Conservation (phyloP, 2,797 vertebrate genomes). For the Emydoidea blandingii region DNA sequence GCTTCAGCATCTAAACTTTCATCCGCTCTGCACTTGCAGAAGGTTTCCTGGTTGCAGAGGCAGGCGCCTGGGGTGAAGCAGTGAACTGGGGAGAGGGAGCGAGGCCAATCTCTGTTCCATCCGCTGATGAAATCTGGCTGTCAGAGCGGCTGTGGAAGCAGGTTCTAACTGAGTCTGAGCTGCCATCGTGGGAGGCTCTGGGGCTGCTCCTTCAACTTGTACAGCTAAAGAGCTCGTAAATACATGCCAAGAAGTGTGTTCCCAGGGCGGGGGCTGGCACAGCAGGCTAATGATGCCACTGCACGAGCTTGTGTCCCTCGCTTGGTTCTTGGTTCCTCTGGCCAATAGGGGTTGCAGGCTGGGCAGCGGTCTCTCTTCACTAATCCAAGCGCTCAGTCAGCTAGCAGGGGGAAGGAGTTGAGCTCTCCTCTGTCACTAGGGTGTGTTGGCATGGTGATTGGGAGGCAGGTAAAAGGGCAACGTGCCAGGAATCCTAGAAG, state of each 20-base stretch:
- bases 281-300: not conserved
- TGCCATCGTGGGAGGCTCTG: not conserved
- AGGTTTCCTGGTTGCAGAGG: accelerated
- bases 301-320: not conserved
- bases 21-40: not conserved
- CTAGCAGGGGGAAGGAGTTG: accelerated
- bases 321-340: not conserved
- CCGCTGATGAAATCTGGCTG: not conserved
- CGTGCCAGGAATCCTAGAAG: not conserved
- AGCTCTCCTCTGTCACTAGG: not conserved
- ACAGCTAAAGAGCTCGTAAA: not conserved
- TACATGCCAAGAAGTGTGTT: not conserved
- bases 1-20: not conserved
- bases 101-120: not conserved
- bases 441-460: not conserved
- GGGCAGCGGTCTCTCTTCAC: not conserved
- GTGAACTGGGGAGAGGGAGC: too few species aligned
- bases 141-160: not conserved
- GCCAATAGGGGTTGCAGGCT: accelerated
- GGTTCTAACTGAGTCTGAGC: not conserved
- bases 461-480: not conserved
- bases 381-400: not conserved
- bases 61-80: not conserved
- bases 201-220: not conserved
- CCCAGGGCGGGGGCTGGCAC: not conserved